A percentile compares a stretch with the other conserved stretches of the same genome.
phyloP scores from a whole-genome alignment of 2,797 vertebrate species.

The Antrozous pallidus region DNA sequence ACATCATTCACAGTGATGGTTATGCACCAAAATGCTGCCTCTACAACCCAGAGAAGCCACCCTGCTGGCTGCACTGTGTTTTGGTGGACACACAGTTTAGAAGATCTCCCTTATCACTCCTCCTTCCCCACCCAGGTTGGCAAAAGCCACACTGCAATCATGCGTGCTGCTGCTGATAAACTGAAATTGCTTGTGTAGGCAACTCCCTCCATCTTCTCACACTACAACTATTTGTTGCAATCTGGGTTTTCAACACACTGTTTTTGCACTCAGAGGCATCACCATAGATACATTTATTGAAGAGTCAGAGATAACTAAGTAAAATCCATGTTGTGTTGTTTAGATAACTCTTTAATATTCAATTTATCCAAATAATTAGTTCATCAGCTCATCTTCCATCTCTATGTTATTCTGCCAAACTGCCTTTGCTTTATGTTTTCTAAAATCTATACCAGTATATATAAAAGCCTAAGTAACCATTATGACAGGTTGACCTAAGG shows the following conservation, averaged over 20 bases:
- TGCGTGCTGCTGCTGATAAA: slow-evolving; percentile 40
- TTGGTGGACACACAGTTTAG: slow-evolving; percentile 37
- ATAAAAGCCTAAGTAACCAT: too few relatives aligned
- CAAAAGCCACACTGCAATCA: background rate
- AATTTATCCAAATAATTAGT: background rate
- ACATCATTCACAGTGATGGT: slow-evolving; percentile 58
- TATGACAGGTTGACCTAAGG: too few relatives aligned
- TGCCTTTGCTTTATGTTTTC: background rate
- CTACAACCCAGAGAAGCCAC: slow-evolving; percentile 1
- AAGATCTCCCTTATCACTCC: slow-evolving; percentile 39
- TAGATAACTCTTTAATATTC: too few relatives aligned
- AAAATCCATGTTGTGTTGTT: too few relatives aligned
- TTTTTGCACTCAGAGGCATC: background rate
- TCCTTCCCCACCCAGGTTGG: slow-evolving; percentile 51
- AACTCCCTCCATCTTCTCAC: slow-evolving; percentile 70
- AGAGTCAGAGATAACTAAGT: background rate
- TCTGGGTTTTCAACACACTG: slow-evolving; percentile 27
- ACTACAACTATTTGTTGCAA: slow-evolving; percentile 36
- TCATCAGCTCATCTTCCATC: background rate
- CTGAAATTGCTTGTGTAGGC: slow-evolving; percentile 8
- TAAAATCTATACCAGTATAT: slow-evolving; percentile 9
- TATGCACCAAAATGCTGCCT: slow-evolving; percentile 44
- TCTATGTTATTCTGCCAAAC: background rate
- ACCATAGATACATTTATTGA: background rate
- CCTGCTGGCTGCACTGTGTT: slow-evolving; percentile 51